Base-by-base conservation (phyloP, 2,888 invertebrate genomes). In the Lasioglossum calceatum region DNA sequence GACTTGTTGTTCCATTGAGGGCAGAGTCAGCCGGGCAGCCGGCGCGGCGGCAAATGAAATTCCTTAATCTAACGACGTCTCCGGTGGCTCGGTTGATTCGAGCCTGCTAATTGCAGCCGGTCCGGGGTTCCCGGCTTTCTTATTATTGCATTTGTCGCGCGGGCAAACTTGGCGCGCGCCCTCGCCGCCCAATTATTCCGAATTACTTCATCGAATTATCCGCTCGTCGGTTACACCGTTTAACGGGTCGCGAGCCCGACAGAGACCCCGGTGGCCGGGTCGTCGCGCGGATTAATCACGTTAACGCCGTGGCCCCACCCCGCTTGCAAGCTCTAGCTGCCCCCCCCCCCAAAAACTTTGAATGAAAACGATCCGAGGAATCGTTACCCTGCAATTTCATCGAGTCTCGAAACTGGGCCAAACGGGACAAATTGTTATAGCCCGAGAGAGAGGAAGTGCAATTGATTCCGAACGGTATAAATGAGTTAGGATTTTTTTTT, bases 191-290 rank as follows among this genome's bases (percentile, higher is more conserved):
- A 87, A 87, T 90, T 91, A 90, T 81, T 82, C 83, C 73, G 77
- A 88, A 90, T 91, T 88, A 82, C 85, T 89, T 88, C 85, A 90
- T 91, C 87, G 86, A 89, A 89, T 91, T 91, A 89, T 84, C 84
- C 79, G 75, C 54, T 70, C 61, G 82, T 73, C 83, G 77, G 83
- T 90, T 88, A 84, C 87, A 79, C 82, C 81, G 70, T 77, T 81
- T 79, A 82, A 87, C 84, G 85, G 61, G 79, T 82, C 84, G 74
- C 58, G 71, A 44, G 50, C 58, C 32, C 67, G 67, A 67, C 67
- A 7, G 79, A 76, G 74, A 44, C 27, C 50, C 61, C 47, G 32
- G 79, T 27, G 81, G 61, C 27, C 64, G 42, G 79, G 50, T 72
- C 44, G 54, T 42, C 70, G 78, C 27, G 27, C n/a, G 47, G 72